Conservation (phyloP, 1,140 invertebrate species). For the Aphidius gifuensis region DNA sequence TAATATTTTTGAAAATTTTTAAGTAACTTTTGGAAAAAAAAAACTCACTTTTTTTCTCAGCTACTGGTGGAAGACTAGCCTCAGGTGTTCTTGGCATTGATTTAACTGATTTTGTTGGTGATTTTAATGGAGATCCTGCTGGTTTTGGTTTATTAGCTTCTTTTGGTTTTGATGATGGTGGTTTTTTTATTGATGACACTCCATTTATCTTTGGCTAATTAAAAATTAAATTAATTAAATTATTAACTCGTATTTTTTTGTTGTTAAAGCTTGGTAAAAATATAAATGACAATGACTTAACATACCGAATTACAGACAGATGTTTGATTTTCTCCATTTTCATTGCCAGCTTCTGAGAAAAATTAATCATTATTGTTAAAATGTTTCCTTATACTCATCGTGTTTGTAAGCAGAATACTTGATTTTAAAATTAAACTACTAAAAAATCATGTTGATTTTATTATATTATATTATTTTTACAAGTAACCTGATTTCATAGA, state of each 20-base stretch:
- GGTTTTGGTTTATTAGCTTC: conserved; percentile 54
- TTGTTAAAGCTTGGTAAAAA: conserved; percentile 7
- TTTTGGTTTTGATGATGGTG: conserved; percentile 49
- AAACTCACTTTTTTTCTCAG: conserved; percentile 71
- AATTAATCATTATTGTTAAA: conserved; percentile 9
- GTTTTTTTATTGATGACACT: conserved; percentile 63
- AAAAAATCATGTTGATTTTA: too few relatives aligned
- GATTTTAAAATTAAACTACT: too few relatives aligned
- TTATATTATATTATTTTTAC: too few relatives aligned
- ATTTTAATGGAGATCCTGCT: conserved; percentile 58
- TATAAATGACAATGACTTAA: conserved; percentile 54
- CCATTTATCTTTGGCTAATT: conserved; percentile 60
- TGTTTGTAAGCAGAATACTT: conserved; percentile 1
- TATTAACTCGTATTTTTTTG: conserved; percentile 4
- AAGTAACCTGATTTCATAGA: conserved; percentile 27
- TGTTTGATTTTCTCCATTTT: conserved; percentile 73
- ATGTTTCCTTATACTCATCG: not conserved
- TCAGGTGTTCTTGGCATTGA: conserved; percentile 65
- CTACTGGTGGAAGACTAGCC: conserved; percentile 53
- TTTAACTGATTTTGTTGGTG: conserved; percentile 62
- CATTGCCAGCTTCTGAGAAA: conserved; percentile 73
- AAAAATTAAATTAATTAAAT: conserved; percentile 10
- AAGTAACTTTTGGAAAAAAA: too few relatives aligned
- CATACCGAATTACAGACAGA: conserved; percentile 57
- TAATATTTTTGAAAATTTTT: not conserved